Conservation (phyloP, 2,888 invertebrate species). For the Clivina fossor region DNA sequence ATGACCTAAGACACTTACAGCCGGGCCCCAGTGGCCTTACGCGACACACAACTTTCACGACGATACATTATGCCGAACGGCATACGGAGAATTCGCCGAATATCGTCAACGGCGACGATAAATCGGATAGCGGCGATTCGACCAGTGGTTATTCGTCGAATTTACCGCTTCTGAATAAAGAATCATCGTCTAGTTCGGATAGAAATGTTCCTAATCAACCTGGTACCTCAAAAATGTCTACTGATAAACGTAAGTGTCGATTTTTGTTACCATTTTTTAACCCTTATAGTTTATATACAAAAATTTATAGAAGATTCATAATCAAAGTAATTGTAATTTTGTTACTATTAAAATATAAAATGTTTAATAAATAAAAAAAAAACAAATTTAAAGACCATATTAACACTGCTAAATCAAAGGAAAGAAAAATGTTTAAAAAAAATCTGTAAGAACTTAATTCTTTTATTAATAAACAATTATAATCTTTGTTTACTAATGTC, state of each 20-base stretch:
- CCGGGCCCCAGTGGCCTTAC: conserved; percentile 31
- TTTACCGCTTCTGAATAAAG: conserved; percentile 28
- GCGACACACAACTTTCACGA: conserved; percentile 10
- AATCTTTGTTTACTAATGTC: no score
- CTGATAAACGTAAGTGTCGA: conserved; percentile 27
- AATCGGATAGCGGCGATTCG: conserved; percentile 53
- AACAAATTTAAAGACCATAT: no score
- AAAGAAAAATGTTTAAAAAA: no score
- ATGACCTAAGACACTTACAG: conserved; percentile 17
- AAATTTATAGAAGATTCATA: no score
- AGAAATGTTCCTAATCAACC: conserved; percentile 8
- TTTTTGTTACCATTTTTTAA: no score
- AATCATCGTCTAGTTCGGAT: conserved; percentile 22
- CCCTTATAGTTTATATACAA: no score
- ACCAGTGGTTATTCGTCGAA: conserved; percentile 41
- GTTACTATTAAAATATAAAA: no score
- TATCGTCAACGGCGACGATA: conserved; percentile 51
- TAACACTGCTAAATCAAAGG: no score
- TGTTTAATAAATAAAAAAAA: no score
- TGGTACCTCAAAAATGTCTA: conserved; percentile 20
- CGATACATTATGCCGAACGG: conserved; percentile 6
- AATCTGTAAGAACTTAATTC: no score
- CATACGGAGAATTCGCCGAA: conserved; percentile 2
- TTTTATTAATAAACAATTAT: no score
- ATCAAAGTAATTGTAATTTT: no score